A percentile compares a stretch with the other conserved stretches of the same genome.
Conservation (phyloP, 2,113 vertebrate species). For the Spea bombifrons region DNA sequence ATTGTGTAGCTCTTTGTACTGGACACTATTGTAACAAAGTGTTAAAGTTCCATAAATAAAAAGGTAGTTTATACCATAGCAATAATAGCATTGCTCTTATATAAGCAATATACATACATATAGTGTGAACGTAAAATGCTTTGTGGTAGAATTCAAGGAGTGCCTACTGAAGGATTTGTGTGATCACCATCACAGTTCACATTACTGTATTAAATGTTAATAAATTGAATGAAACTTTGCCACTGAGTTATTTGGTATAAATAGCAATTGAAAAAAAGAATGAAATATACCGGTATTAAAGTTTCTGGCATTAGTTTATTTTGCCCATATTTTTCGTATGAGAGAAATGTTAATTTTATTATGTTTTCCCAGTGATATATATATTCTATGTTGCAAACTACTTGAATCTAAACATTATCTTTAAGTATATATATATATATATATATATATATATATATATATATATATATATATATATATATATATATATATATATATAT, state of each 20-base stretch:
- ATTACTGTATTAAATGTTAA: conserved; percentile 4
- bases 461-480: too few relatives aligned
- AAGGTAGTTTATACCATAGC: neutral
- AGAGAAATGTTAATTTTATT: too few relatives aligned
- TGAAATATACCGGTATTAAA: too few relatives aligned
- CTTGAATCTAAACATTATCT: too few relatives aligned
- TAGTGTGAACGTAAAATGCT: neutral
- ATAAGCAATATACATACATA: neutral
- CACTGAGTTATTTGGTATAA: neutral
- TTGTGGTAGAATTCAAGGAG: neutral
- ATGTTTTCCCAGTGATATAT: too few relatives aligned
- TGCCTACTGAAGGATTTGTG: neutral
- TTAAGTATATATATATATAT: too few relatives aligned
- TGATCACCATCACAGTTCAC: neutral
- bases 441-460: too few relatives aligned
- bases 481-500: too few relatives aligned
- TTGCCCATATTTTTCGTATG: too few relatives aligned
- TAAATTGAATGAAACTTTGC: neutral
- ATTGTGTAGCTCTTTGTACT: neutral
- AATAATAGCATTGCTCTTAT: neutral
- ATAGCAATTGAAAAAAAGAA: neutral
- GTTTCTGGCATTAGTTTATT: too few relatives aligned
- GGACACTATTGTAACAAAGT: neutral
- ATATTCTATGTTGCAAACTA: too few relatives aligned
- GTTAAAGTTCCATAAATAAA: neutral